Evolutionary conservation across 1,140 invertebrate species (phyloP).

Genomic region (Tetranychus cinnabarinus): DNA sequence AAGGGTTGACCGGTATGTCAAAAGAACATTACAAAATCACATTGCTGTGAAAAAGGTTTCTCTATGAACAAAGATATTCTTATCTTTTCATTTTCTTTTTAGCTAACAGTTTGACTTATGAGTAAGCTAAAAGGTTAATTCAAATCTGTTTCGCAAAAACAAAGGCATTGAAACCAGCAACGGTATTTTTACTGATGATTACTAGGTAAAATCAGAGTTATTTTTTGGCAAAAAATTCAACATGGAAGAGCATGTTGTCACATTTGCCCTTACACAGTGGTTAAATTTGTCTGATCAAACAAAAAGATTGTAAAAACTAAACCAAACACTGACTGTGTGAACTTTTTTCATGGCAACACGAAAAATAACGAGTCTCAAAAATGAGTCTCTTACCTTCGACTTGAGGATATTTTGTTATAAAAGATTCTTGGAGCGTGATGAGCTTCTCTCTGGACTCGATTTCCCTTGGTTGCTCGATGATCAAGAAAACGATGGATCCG

Average conservation of each 20-base stretch:
- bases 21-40: neutral
- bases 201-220: too few species aligned
- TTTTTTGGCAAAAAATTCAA: too few species aligned
- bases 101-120: too few species aligned
- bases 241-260: too few species aligned
- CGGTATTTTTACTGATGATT: too few species aligned
- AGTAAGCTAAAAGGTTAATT: too few species aligned
- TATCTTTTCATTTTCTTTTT: too few species aligned
- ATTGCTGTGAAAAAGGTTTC: neutral
- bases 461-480: constrained; percentile 6
- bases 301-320: neutral
- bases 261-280: too few species aligned
- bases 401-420: constrained; percentile 1
- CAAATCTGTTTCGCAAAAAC: too few species aligned
- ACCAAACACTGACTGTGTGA: neutral
- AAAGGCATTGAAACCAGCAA: too few species aligned
- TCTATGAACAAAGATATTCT: too few species aligned
- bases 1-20: neutral
- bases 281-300: too few species aligned
- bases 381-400: constrained; percentile 1
- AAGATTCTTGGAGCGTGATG: constrained; percentile 2
- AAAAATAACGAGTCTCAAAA: neutral
- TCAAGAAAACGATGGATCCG: constrained; percentile 4
- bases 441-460: constrained; percentile 2
- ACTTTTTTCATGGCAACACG: neutral